Evolutionary conservation across 2,113 vertebrate species (phyloP), one percentile per base, ranked within the genome.

Genomic region (Isichthys henryi): DNA sequence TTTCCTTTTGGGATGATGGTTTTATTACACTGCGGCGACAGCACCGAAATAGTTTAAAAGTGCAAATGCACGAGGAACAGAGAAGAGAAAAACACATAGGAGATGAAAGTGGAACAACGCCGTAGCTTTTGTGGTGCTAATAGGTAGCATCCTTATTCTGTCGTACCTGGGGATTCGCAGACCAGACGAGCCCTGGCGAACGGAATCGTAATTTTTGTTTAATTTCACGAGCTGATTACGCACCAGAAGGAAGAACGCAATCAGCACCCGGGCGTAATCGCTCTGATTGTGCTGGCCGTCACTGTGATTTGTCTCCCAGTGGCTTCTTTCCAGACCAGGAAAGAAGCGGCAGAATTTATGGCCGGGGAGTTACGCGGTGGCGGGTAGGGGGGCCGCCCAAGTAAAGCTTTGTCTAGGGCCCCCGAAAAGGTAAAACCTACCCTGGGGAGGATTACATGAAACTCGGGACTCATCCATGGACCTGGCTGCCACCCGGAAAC

Each of bases 1-100:
- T 88, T 88, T 88, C 52, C 87, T 88, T 88, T 45, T 62, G 87
- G 87, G 53, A 46, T 58, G 53, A 88, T 48, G 52, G 87, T 88
- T 87, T 87, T 62, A 66, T 88, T 62, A 88, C 35, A 23, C 39
- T 45, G 56, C 19, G 17, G 56, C 21, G 35, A 66, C 35, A 23
- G 53, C n/a, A 53, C 39, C 23, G 27, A 66, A 62, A 66, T n/a
- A 62, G n/a, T 88, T 62, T 45, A 45, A 56, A 88, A 62, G 35
- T 62, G 52, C 19, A 85, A 48, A 85, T 80, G 35, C 35, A 7
- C 5, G 56, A n/a, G 50, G 31, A 50, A 70, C n/a, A 70, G n/a
- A n/a, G 8, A 21, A 3, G 7, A 39, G 4, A 10, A 83, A 83
- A 77, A 84, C 48, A 84, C 45, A 10, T 2, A 7, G n/a, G 74